Evolutionary conservation across 2,797 vertebrate genomes (phyloP), one percentile per base, ranked within the genome.

Genomic region (Danio choprae): DNA sequence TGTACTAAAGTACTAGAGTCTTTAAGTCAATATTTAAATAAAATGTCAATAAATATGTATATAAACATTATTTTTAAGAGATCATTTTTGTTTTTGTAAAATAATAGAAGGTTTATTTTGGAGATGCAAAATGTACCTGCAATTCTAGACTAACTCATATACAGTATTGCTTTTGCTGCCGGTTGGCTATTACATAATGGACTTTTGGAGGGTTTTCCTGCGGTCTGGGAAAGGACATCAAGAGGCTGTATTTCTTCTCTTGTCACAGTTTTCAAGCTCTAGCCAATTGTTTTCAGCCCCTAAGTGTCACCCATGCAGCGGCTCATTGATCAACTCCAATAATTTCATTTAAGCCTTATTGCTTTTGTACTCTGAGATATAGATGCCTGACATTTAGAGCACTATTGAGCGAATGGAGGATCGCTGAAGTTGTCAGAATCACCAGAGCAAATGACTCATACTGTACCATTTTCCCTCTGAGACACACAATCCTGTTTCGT

Each of bases 331-430:
- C 78, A 65, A 72, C 38, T 55, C 46, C 7, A 20, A 44, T 55
- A 72, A 63, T 79, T 55, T 71, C 1, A 40, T 55, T 48, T 73
- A 73, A 15, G 29, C 12, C 7, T 80, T 72, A 79, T 71, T 71
- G 48, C 68, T 44, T 71, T 64, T 72, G 68, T 51, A 4, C 20
- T 74, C n/a, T 46, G 56, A 74, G 59, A 64, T 55, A 80, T 5
- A 53, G 50, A 58, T 7, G 4, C n/a, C 10, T 84, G 80, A 71
- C 80, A 80, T 82, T 86, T 74, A 71, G 22, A 50, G 36, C 43
- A 70, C 15, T 36, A 44, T 43, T 80, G 69, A 82, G 51, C 50
- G 73, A 69, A 51, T 56, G 22, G 5, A 15, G 62, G 55, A 77
- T 64, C 73, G 72, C 59, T 20, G 41, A 64, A 56, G 50, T 56